A percentile compares a stretch with the other conserved stretches of the same genome.
phyloP scores from a whole-genome alignment of 2,113 vertebrate species.

The Rousettus leschenaultii region DNA sequence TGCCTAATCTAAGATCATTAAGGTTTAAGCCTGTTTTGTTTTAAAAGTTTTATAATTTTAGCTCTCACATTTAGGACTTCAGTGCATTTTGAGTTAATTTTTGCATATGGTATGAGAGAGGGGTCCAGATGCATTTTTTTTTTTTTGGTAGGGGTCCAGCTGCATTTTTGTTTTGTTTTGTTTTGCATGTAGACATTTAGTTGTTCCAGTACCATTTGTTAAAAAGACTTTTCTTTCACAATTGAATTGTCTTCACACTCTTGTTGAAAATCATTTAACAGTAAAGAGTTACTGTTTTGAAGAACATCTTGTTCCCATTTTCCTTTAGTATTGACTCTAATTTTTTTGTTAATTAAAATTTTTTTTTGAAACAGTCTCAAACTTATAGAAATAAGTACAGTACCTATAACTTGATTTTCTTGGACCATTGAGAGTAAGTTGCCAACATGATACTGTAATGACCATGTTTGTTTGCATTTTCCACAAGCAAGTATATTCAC shows the following conservation, averaged over 20 bases:
- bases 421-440: neutral
- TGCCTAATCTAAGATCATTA: neutral
- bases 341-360: neutral
- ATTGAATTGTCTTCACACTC: neutral
- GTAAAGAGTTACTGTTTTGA: neutral
- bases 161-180: neutral
- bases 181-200: neutral
- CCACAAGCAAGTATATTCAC: neutral
- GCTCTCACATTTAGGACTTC: neutral
- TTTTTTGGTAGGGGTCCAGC: too few relatives aligned
- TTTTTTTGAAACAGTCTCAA: neutral
- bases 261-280: neutral
- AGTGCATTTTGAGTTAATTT: neutral
- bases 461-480: neutral
- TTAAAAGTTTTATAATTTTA: neutral
- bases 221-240: neutral
- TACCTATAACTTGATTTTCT: conserved; percentile 21
- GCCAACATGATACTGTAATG: neutral
- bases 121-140: neutral
- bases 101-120: neutral
- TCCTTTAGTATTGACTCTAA: neutral
- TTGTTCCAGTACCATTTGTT: neutral
- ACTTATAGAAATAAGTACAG: neutral
- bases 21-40: conserved; percentile 3
- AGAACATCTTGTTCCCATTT: neutral